Evolutionary conservation across 2,888 invertebrate genomes (phyloP), one percentile per base, ranked within the genome.

Genomic region (Ethmia dodecea): DNA sequence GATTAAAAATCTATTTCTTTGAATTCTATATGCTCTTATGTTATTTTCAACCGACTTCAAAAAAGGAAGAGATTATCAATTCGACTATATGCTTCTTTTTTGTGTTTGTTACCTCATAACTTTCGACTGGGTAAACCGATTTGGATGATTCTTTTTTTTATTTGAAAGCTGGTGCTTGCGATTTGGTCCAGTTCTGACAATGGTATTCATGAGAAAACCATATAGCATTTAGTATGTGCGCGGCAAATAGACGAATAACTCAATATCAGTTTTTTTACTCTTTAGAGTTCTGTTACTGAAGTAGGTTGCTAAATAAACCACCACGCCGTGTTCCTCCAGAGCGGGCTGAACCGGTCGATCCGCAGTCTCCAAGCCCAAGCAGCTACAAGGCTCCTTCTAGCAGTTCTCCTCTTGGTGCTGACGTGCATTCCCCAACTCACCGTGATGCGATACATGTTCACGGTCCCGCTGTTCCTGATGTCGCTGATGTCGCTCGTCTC

Each of bases 341-440:
- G 56, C n/a, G 73, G 71, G 0, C 42, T 76, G 0, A 74, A 60
- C 49, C 69, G 81, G 0, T 68, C 70, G 0, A 52, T 77, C 32
- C 71, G 81, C 11, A 38, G 66, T 0, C 38, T 66, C 0, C 78
- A 80, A 42, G 72, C 79, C 1, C 50, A 58, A 55, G 47, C 76
- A 0, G 73, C 74, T 0, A 69, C 73, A 0, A 60, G 84, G 0
- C 39, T 65, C 0, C n/a, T 66, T 0, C 18, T 75, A 3, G 35
- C 60, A 0, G 3, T 40, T 0, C 0, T 40, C 0, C 40, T 73
- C 2, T 25, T 68, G 0, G 16, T 46, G 0, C 36, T 71, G 35
- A 32, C 55, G 10, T 52, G 57, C 8, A 5, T 67, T 0, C 63
- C 70, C 0, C 4, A 38, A 0, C 22, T 65, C 2, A 42, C 47